Base-by-base conservation (phyloP, 1,140 invertebrate species). In the Macrobrachium nipponense region DNA sequence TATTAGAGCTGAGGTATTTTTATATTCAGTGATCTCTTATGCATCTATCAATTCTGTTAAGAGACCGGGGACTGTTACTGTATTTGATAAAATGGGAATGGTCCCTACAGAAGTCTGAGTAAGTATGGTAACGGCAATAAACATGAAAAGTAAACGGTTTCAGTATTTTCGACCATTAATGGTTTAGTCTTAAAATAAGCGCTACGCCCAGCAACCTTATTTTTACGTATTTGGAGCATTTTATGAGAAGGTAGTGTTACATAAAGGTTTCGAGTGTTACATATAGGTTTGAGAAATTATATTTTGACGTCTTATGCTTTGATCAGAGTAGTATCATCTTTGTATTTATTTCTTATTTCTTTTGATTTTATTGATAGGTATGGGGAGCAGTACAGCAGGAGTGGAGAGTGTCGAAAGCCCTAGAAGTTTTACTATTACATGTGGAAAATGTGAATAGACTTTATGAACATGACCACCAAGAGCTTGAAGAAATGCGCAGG, bases 371-470 rank as follows among this genome's bases (percentile, higher is more conserved):
- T 36, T 78, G 17, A 17, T 72, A 89, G 88, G 84, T 89, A 86
- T 90, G 90, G 88, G 93, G 93, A 27, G 92, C 92, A 17, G 92
- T 93, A 7, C 92, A 93, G 88, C 89, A 93, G 91, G 93, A 93
- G 87, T 91, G 91, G 81, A 88, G 92, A 68, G 90, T 93, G 86
- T 92, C 91, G 51, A 90, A 91, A 75, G 93, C 93, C 8, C 91
- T 93, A 68, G 92, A 93, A 77, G 91, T 93, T 12, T 92, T 93
- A 91, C 87, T 93, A 15, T 88, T 90, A 27, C 91, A 93, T 89
- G 92, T 93, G n/a, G 93, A 93, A 82, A 93, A 92, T 86, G 89
- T 93, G 60, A 91, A 92, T 73, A 88, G 91, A 70, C 82, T 90
- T 14, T 90, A 92, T 82, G 92, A 92, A 87, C 90, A 90, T 80